These are phyloP conservation scores for Acrocephalus arundinaceus DNA, from an alignment of 2,113 vertebrate genomes.

Conservation along the genomic window DNA sequence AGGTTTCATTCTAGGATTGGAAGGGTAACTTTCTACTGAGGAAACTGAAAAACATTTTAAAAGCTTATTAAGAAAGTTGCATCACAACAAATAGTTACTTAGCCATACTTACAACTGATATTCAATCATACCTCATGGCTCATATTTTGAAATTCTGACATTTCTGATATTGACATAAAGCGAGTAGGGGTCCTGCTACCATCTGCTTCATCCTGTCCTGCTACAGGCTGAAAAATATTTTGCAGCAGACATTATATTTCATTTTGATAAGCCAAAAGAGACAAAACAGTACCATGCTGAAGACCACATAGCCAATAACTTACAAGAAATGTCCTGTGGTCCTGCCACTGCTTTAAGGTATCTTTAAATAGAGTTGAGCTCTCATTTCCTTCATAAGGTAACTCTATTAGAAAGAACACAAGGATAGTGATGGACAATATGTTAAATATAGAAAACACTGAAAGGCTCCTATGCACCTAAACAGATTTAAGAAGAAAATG, in stretches of 20 bases:
- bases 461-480: background rate
- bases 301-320: background rate
- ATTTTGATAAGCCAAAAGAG: background rate
- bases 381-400: background rate
- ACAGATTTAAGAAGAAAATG: background rate
- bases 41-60: background rate
- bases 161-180: conserved; percentile 58
- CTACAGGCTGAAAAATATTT: conserved; percentile 61
- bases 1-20: background rate
- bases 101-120: background rate
- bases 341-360: background rate
- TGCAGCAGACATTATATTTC: background rate
- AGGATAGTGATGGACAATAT: background rate
- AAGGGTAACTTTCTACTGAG: background rate
- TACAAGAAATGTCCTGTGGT: conserved; percentile 46
- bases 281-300: background rate
- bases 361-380: background rate
- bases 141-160: conserved; percentile 49
- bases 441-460: background rate
- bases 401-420: conserved; percentile 7
- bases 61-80: background rate
- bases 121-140: conserved; percentile 68
- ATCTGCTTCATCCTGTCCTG: conserved; percentile 22
- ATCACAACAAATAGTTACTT: background rate
- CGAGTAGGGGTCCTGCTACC: conserved; percentile 27